Evolutionary conservation across 2,888 invertebrate species (phyloP), one percentile per base, ranked within the genome.

Genomic region (Agriopis aurantiaria): DNA sequence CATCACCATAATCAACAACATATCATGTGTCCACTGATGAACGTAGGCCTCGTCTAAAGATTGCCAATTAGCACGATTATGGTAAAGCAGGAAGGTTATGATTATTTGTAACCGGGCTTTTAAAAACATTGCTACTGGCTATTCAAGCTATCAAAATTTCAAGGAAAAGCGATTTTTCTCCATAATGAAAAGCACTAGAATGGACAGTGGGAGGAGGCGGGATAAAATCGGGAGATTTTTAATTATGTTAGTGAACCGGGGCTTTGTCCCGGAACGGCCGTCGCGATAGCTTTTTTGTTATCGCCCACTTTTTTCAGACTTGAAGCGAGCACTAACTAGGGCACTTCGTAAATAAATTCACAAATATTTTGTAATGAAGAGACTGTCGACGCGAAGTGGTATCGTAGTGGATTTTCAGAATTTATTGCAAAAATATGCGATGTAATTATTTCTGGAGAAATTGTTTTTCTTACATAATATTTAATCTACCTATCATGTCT

Each of bases 201-300:
- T 79, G 80, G 81, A 80, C 80, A 72, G 76, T 78, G 81, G 81
- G 80, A 78, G 78, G 74, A 76, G 73, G 73, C 69, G 72, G 76
- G 80, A 80, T 80, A 76, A 81, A 81, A 82, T 83, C 84, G 81
- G 80, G 83, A 82, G 82, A 80, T 73, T 84, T 86, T 85, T 85
- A 84, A 86, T 85, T 84, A 84, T 83, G 84, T 86, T 85, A 85
- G 84, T 83, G 84, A 84, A 84, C 80, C 81, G 81, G 69, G 78
- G 76, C 82, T 82, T 82, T 82, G 82, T 84, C 80, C 80, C 75
- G 79, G 76, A 74, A 77, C 76, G 75, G 77, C 71, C 71, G 77
- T 78, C 76, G 79, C 76, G 75, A 82, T 83, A 78, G 80, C 81
- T 84, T 85, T 85, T 85, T 84, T 83, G 81, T 83, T 82, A 83